Evolutionary conservation across 2,797 vertebrate species (phyloP), one percentile per base, ranked within the genome.

Genomic region (Microtus californicus): DNA sequence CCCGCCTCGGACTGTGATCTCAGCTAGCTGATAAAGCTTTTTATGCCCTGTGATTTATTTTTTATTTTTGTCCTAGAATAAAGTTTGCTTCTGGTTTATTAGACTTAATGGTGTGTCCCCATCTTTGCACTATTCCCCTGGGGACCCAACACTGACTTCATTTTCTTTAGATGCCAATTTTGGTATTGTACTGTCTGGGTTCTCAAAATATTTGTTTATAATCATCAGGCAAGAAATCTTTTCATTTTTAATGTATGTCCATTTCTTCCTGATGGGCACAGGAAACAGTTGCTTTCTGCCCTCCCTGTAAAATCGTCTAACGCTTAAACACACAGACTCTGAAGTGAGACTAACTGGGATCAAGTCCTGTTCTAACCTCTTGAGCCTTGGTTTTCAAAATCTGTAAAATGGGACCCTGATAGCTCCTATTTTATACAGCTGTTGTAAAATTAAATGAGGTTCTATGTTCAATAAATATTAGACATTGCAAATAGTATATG

Each of bases 381-480:
- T 23, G 76, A 69, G 63, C 31, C 48, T 93, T 56, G 37, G 23
- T 87, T 94, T 95, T 74, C 77, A 93, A 56, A 34, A 71, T 91
- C 17, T 51, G 2, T 93, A 79, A 94, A 87, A 95, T 82, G 76
- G 79, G 27, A 23, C n/a, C 74, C 12, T 76, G 37, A 67, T 19
- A 61, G 51, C 83, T n/a, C 51, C 40, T 82, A 34, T 40, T 86
- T 91, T 65, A 85, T n/a, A 79, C 21, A n/a, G n/a, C 5, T 34
- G 13, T 21, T 78, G 34, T 61, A 34, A 93, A 91, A 86, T 91
- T 78, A 81, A 91, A 61, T 82, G 74, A 95, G 48, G 67, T 78
- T 69, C 17, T 81, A 12, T 86, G 40, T 9, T 89, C 34, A 86
- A 48, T 69, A 82, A 92, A 86, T n/a, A 91, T 67, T 43, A 77